A percentile compares a stretch with the other conserved stretches of the same genome.
Conservation (phyloP, 2,888 invertebrate species). For the Eurois occulta region DNA sequence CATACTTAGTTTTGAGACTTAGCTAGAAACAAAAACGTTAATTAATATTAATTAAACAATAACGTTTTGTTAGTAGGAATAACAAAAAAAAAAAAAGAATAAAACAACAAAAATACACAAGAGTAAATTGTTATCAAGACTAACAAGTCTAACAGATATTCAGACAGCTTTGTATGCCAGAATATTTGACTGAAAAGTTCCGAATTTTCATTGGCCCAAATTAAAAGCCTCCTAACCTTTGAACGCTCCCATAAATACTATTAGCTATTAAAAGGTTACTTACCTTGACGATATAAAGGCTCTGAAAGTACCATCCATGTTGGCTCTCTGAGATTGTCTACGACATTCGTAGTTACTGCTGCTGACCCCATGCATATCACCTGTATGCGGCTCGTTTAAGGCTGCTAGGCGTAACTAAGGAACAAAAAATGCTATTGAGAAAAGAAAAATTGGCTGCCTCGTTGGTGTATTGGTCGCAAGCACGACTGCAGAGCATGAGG, state of each 20-base stretch:
- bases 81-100: too few species aligned
- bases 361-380: conserved; percentile 97
- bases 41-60: not conserved
- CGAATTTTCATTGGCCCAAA: not conserved
- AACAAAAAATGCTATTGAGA: conserved; percentile 10
- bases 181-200: not conserved
- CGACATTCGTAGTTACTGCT: conserved; percentile 98
- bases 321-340: conserved; percentile 96
- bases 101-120: not conserved
- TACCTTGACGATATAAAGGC: conserved; percentile 97
- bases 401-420: conserved; percentile 97
- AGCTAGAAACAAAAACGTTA: not conserved
- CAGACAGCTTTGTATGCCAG: not conserved
- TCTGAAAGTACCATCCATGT: conserved; percentile 96
- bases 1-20: not conserved
- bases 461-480: too few species aligned
- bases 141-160: not conserved
- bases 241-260: not conserved
- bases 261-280: conserved; percentile 39
- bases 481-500: too few species aligned
- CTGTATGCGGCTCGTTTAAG: conserved; percentile 97
- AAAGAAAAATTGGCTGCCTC: not conserved
- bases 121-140: not conserved
- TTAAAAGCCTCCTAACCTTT: conserved; percentile 9
- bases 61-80: too few species aligned